phyloP scores from a whole-genome alignment of 1,140 invertebrate species.

The Potamilus streckersoni region DNA sequence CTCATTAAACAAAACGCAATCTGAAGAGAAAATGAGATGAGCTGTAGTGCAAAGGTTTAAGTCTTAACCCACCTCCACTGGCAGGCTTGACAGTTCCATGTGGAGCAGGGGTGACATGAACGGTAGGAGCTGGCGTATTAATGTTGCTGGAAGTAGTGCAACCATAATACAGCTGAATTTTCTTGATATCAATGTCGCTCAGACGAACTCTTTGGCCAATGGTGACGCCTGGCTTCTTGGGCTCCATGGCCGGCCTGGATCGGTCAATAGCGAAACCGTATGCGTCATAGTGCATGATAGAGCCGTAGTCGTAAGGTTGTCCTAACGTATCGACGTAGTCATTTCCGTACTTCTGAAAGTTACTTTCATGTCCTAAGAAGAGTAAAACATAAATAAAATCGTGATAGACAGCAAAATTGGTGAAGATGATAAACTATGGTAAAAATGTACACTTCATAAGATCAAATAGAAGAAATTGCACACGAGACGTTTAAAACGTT shows the following conservation, averaged over 20 bases:
- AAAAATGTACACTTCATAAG: no score
- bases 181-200: slow-evolving; percentile 40
- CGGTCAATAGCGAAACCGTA: slow-evolving; percentile 84
- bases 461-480: no score
- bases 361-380: slow-evolving; percentile 43
- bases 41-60: no score
- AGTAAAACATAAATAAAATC: background rate
- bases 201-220: slow-evolving; percentile 44
- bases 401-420: no score
- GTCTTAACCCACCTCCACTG: no score
- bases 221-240: slow-evolving; percentile 54
- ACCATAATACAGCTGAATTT: slow-evolving; percentile 44
- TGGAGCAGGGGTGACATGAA: slow-evolving; percentile 10
- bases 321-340: slow-evolving; percentile 40
- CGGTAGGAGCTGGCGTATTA: background rate
- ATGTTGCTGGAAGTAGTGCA: slow-evolving; percentile 24
- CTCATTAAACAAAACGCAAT: no score
- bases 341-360: slow-evolving; percentile 46
- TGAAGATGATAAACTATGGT: no score
- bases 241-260: slow-evolving; percentile 70
- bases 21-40: no score
- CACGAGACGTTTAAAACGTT: no score
- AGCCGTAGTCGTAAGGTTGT: slow-evolving; percentile 86
- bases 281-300: slow-evolving; percentile 97
- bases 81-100: no score